A percentile compares a stretch with the other conserved stretches of the same genome.
phyloP scores from a whole-genome alignment of 64 coral and sea anemone genomes.

The Dendronephthya gigantea region DNA sequence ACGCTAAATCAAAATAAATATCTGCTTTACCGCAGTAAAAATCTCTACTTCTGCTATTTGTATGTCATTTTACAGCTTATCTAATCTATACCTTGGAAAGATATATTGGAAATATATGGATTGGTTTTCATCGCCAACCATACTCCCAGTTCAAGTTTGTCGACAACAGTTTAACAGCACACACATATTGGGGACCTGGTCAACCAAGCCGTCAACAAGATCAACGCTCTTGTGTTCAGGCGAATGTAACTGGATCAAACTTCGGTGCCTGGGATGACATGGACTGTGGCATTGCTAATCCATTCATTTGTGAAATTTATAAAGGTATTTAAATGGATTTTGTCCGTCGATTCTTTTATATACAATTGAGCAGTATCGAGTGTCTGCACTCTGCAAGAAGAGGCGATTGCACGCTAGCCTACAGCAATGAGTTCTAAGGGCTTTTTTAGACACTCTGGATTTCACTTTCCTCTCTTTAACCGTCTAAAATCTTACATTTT shows the following conservation, averaged over 20 bases:
- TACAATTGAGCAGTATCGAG: not conserved
- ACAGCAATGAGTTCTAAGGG: too few species aligned
- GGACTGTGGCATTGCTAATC: not conserved
- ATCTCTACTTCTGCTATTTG: not conserved
- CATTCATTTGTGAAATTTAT: conserved; percentile 11
- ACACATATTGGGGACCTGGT: not conserved
- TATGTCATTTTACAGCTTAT: not conserved
- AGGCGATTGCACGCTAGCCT: too few species aligned
- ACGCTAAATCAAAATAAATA: too few species aligned
- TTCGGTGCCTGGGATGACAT: not conserved
- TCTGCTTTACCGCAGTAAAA: too few species aligned
- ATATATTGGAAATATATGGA: not conserved
- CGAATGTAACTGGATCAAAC: not conserved
- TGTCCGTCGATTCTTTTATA: not conserved
- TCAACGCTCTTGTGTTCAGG: not conserved
- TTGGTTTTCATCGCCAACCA: not conserved
- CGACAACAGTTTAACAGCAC: not conserved
- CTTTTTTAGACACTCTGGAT: too few species aligned
- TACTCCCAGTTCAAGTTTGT: not conserved
- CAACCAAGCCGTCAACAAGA: not conserved
- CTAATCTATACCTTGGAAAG: not conserved
- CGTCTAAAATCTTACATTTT: not conserved
- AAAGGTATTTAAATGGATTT: not conserved
- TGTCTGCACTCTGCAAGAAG: too few species aligned
- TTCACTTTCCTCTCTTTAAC: too few species aligned